A percentile compares a stretch with the other conserved stretches of the same genome.
These are phyloP conservation scores for Taphrorychus bicolor DNA, from an alignment of 2,888 invertebrate genomes.

Conservation along the genomic window DNA sequence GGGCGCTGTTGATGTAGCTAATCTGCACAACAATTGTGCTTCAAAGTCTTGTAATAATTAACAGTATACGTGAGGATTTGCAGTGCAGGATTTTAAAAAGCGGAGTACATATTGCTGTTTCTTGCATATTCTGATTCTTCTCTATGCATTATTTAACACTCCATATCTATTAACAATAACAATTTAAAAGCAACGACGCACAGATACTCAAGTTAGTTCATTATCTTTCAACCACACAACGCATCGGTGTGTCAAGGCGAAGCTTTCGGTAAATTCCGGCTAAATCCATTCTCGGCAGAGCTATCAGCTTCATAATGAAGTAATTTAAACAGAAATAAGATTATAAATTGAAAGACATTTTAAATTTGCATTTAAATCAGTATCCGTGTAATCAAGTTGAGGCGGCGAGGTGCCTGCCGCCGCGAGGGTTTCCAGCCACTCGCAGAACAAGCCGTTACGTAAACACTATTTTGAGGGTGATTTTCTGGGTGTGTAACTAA, in stretches of 20 bases:
- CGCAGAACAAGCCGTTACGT: slow-evolving; percentile 32
- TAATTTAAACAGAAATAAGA: slow-evolving; percentile 61
- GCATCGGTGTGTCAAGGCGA: background rate
- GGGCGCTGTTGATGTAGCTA: no score
- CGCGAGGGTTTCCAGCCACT: slow-evolving; percentile 25
- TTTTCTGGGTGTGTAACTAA: slow-evolving; percentile 29
- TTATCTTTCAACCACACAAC: background rate
- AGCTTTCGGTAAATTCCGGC: slow-evolving; percentile 2
- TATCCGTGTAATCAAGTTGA: slow-evolving; percentile 57
- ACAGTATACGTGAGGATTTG: no score
- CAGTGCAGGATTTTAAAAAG: no score
- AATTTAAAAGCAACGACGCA: no score
- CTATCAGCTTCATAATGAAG: slow-evolving; percentile 57
- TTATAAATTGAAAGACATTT: slow-evolving; percentile 62
- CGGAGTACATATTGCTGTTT: no score
- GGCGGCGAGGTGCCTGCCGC: slow-evolving; percentile 44
- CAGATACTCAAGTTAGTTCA: no score
- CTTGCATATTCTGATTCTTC: no score
- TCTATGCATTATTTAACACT: no score
- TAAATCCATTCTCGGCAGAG: slow-evolving; percentile 42
- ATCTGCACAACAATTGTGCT: no score
- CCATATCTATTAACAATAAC: no score
- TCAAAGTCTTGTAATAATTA: no score
- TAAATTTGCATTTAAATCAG: slow-evolving; percentile 61
- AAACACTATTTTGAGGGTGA: slow-evolving; percentile 35